Evolutionary conservation across 2,113 vertebrate species (phyloP).

Genomic region (Coturnix japonica): DNA sequence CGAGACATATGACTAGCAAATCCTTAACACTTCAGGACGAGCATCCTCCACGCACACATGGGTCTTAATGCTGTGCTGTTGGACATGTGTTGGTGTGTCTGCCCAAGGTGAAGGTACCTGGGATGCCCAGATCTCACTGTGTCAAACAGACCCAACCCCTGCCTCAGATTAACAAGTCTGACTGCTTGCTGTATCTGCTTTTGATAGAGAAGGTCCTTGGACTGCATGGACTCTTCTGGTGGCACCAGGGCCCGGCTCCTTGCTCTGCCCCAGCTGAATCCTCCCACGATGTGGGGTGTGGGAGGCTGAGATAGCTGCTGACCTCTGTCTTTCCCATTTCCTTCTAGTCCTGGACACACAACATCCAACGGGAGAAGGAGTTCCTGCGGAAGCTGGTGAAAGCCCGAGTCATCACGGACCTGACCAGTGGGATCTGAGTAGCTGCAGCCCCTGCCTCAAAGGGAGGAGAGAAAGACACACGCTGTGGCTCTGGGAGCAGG

Average conservation of each 20-base stretch:
- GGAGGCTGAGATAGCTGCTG: neutral
- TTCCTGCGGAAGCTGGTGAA: conserved; percentile 96
- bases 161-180: fast-evolving
- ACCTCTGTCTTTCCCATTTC: conserved; percentile 33
- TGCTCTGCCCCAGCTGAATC: neutral
- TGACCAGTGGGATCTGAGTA: conserved; percentile 93
- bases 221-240: neutral
- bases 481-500: conserved; percentile 43
- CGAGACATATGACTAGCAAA: neutral
- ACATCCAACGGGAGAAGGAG: conserved; percentile 96
- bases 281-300: fast-evolving
- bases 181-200: neutral
- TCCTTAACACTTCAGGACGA: too few species aligned
- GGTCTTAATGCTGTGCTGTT: fast-evolving
- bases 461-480: neutral
- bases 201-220: neutral
- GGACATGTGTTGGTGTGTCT: neutral
- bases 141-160: neutral
- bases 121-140: neutral
- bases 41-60: neutral
- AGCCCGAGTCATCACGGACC: conserved; percentile 91
- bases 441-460: conserved; percentile 27
- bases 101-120: neutral
- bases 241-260: neutral
- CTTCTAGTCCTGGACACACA: conserved; percentile 97